Evolutionary conservation across 1,140 invertebrate species (phyloP).

Genomic region (Liolophura sinensis): DNA sequence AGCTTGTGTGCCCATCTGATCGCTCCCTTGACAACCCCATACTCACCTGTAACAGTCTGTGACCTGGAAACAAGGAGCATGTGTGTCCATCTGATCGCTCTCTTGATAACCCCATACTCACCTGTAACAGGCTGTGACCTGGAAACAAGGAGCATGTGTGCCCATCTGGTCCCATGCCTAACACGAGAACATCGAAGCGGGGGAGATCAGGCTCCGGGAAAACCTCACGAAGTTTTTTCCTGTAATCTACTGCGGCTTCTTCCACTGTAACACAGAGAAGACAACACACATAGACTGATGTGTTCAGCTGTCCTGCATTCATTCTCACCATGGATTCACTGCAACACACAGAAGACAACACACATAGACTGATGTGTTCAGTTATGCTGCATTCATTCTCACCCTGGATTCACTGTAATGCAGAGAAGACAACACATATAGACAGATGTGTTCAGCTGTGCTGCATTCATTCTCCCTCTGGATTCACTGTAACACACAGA

Average conservation of each 20-base stretch:
- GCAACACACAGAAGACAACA: too few relatives aligned
- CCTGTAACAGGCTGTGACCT: slow-evolving; percentile 67
- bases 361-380: too few relatives aligned
- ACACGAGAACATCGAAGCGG: slow-evolving; percentile 82
- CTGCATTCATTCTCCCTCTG: too few relatives aligned
- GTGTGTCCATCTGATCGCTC: slow-evolving; percentile 97
- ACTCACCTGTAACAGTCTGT: slow-evolving; percentile 63
- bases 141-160: slow-evolving; percentile 99
- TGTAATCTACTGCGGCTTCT: slow-evolving; percentile 81
- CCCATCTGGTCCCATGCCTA: slow-evolving; percentile 98
- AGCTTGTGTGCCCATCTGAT: slow-evolving; percentile 98
- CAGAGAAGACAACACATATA: too few relatives aligned
- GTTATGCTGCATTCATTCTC: too few relatives aligned
- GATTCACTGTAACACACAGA: too few relatives aligned
- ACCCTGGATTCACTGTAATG: too few relatives aligned
- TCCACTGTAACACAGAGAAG: slow-evolving; percentile 65
- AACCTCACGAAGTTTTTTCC: slow-evolving; percentile 45
- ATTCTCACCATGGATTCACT: too few relatives aligned
- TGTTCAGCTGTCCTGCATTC: too few relatives aligned
- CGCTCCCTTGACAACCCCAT: slow-evolving; percentile 61
- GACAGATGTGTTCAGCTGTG: too few relatives aligned
- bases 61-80: slow-evolving; percentile 93
- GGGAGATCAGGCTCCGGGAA: slow-evolving; percentile 66
- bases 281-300: background rate
- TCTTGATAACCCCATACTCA: slow-evolving; percentile 8